Base-by-base conservation (phyloP, 2,888 invertebrate species). In the Myopa testacea region DNA sequence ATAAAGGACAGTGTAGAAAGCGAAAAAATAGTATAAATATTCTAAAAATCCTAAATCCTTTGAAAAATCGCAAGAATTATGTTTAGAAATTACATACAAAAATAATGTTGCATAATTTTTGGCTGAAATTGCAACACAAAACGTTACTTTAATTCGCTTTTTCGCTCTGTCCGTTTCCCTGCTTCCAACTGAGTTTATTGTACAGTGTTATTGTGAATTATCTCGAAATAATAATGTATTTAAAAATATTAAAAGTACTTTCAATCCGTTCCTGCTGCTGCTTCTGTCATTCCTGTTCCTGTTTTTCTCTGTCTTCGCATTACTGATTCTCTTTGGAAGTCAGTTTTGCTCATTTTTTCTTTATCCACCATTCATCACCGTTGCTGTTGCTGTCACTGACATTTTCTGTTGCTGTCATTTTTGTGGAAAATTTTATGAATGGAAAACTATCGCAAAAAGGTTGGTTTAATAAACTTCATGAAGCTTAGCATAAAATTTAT, bases 391-490 rank as follows among this genome's bases (percentile, higher is more conserved):
- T 70, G 34, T 52, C 70, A 16, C 45, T 70, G 19, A 26, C 37
- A 12, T 69, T 69, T 50, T 70, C 26, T 50, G 68, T 50, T 65
- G 19, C 10, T 72, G 72, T 10, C n/a, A 38, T 14, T 6, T 45
- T 16, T 26, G 5, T 16, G 7, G 19, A 81, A 75, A 79, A 65
- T 76, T 84, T 79, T 84, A 84, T 84, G 83, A 86, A 88, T 88
- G 88, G 88, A 88, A 83, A 88, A 88, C 87, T 88, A 88, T 82
- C 87, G 88, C 80, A 88, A 88, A 80, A 88, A 88, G 88, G 88
- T 88, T 81, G 81, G 87, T 83, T 60, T 40, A 34, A 67, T 55
- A 71, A 52, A 71, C 52, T 45, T 45, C 10, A 45, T 45, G 10
- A 40, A 45, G 45, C 45, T 45, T 45, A 45, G 10, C 7, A 70